Percentiles rank a stretch among this genome's conserved stretches.
These are phyloP conservation scores for Condylura cristata DNA, from an alignment of 2,113 vertebrate genomes.

Conservation along the genomic window DNA sequence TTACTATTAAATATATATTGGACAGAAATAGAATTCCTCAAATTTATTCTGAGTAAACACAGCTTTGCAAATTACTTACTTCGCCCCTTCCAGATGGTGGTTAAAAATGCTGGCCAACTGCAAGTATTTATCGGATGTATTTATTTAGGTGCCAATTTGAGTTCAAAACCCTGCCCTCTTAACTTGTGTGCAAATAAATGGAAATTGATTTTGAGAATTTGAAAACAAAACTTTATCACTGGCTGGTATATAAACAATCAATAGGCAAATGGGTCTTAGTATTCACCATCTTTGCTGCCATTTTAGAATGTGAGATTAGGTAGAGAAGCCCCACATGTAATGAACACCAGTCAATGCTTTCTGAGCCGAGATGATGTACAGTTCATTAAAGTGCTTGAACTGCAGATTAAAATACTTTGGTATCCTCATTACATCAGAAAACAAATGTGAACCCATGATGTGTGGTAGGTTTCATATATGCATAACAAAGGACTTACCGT, in stretches of 20 bases:
- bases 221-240: slow-evolving; percentile 49
- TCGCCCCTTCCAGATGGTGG: slow-evolving; percentile 70
- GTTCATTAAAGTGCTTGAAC: not conserved
- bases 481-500: not conserved
- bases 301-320: not conserved
- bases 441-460: not conserved
- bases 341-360: not conserved
- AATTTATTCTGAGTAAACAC: slow-evolving; percentile 73
- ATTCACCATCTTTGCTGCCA: not conserved
- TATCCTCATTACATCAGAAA: not conserved
- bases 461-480: not conserved
- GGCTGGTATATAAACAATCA: slow-evolving; percentile 2
- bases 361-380: not conserved
- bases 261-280: not conserved
- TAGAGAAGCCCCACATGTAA: not conserved
- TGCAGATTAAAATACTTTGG: not conserved
- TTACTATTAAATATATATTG: slow-evolving; percentile 69
- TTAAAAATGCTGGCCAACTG: slow-evolving; percentile 66
- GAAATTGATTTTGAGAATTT: slow-evolving; percentile 52
- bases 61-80: slow-evolving; percentile 73
- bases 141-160: slow-evolving; percentile 70
- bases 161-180: slow-evolving; percentile 62
- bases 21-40: slow-evolving; percentile 71
- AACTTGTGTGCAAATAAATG: slow-evolving; percentile 71
- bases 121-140: slow-evolving; percentile 49